phyloP scores from a whole-genome alignment of 2,797 vertebrate species.

The Pteropus rufus region DNA sequence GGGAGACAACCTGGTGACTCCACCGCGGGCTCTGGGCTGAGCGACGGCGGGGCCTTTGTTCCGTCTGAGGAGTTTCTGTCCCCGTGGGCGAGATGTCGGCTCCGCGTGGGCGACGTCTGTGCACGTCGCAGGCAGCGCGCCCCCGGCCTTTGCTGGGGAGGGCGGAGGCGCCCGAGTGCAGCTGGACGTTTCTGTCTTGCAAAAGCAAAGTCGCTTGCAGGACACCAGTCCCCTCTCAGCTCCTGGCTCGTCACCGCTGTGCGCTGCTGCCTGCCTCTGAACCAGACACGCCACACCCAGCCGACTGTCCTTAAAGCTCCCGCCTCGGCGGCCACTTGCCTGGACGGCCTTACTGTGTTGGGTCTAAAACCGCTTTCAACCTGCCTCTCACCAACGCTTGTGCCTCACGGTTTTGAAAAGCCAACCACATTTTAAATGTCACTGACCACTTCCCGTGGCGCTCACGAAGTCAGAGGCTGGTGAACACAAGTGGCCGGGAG shows the following conservation, averaged over 20 bases:
- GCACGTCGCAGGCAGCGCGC: fast-evolving
- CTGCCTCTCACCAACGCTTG: background rate
- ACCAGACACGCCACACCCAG: background rate
- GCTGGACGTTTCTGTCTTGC: background rate
- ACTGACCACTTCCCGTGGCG: background rate
- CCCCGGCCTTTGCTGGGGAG: background rate
- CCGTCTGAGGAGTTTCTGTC: background rate
- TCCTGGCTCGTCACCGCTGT: fast-evolving
- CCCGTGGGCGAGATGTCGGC: background rate
- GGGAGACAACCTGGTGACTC: background rate
- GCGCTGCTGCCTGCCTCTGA: fast-evolving
- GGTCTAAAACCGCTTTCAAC: background rate
- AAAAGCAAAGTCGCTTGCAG: background rate
- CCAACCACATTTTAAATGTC: no score
- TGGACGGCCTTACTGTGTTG: background rate
- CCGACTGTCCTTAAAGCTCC: background rate
- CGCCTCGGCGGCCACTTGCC: fast-evolving
- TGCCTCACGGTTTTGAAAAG: background rate
- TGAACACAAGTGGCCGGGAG: background rate
- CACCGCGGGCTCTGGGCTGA: background rate
- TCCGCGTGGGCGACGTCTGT: background rate
- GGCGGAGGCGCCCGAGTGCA: background rate
- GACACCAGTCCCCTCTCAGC: background rate
- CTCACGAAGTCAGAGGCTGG: background rate
- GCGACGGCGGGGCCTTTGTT: background rate